These are phyloP conservation scores for Charaxes varanes DNA, from an alignment of 1,140 invertebrate genomes.

Conservation along the genomic window DNA sequence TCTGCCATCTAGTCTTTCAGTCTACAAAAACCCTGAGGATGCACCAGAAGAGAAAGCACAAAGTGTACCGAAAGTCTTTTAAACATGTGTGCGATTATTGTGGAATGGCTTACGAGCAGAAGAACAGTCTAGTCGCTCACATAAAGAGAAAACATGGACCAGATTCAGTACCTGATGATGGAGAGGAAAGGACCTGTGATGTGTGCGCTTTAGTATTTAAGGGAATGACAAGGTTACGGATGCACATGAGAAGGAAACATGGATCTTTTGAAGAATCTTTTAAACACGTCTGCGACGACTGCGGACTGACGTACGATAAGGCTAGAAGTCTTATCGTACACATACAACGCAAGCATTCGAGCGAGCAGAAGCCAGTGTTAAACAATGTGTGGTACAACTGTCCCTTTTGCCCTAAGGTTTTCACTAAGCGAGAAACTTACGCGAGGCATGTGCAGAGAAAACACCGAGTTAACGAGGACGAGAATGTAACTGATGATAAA, in stretches of 20 bases:
- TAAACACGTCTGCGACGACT: conserved; percentile 47
- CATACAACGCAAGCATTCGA: conserved; percentile 49
- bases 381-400: conserved; percentile 53
- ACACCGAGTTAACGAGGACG: conserved; percentile 45
- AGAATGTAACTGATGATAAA: conserved; percentile 19
- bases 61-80: conserved; percentile 44
- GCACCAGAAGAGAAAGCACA: conserved; percentile 60
- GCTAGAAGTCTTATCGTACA: conserved; percentile 58
- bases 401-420: conserved; percentile 58
- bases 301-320: conserved; percentile 60
- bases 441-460: conserved; percentile 60
- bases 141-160: conserved; percentile 63
- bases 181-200: conserved; percentile 55
- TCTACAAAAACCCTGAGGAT: conserved; percentile 46
- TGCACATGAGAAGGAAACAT: conserved; percentile 64
- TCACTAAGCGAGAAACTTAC: conserved; percentile 56
- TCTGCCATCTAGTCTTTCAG: conserved; percentile 63
- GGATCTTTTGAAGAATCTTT: conserved; percentile 54
- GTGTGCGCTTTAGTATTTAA: conserved; percentile 61
- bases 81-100: conserved; percentile 57
- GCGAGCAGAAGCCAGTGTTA: conserved; percentile 24
- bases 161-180: conserved; percentile 36
- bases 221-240: conserved; percentile 48
- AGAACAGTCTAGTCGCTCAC: conserved; percentile 56
- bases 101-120: conserved; percentile 56